Base-by-base conservation (phyloP, 2,888 invertebrate species). In the Clusia tigrina region DNA sequence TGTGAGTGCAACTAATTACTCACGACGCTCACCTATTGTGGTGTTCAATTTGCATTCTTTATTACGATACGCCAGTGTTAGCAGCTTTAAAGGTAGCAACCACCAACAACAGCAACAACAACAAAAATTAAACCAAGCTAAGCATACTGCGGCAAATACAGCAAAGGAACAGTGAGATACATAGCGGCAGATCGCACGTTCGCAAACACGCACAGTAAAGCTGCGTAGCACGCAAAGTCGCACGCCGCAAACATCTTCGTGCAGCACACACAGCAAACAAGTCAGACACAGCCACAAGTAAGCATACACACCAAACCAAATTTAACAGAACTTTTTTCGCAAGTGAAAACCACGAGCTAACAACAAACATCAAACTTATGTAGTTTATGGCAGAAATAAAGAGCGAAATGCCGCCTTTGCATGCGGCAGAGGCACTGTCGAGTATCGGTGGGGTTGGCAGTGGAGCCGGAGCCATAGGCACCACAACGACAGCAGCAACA, bases 381-480 rank as follows among this genome's bases (percentile, higher is more conserved):
- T 74, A 74, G 76, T 70, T 64, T 59, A 81, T 81, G 81, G 74
- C 81, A 66, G 73, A 71, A 67, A 72, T 76, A 69, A 78, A 78
- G 69, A 73, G 70, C 63, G 81, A 81, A 71, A 80, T 83, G 82
- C 79, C 80, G 77, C 77, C 80, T 66, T 71, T 82, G 74, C 79
- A 81, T 72, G 75, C 79, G 76, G 79, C 78, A 62, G 81, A 79
- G 69, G 70, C 72, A 58, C 54, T 71, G 53, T 57, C 52, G 23
- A 26, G 17, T n/a, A 51, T 60, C 23, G 56, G 60, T 63, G 67
- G 67, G 64, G 66, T 62, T 67, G 70, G 63, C 61, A 52, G 48
- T 26, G 64, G 60, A 22, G 54, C 42, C 46, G 57, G 46, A 20
- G 52, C 37, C 48, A 37, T 2, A 17, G 17, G 17, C 57, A 37